Evolutionary conservation across 92 coral and sea anemone genomes (phyloP).

Genomic region (Siderastrea radians): DNA sequence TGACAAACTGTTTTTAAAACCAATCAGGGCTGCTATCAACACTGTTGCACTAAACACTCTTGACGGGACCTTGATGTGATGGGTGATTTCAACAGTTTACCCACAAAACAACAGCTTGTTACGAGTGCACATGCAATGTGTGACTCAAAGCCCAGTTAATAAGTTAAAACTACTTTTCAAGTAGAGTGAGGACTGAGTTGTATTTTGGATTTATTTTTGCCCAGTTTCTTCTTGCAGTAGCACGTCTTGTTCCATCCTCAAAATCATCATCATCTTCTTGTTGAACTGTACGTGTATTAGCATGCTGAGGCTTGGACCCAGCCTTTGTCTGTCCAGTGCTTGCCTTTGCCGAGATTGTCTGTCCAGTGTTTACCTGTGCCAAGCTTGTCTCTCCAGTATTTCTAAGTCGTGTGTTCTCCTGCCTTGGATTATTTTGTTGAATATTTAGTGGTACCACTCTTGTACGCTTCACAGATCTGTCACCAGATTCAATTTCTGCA

Average conservation of each 20-base stretch:
- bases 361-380: background rate
- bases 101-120: too few species aligned
- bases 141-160: background rate
- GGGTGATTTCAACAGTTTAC: background rate
- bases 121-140: background rate
- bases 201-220: constrained; percentile 49
- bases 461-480: constrained; percentile 71
- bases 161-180: constrained; percentile 21
- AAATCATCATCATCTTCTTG: constrained; percentile 24
- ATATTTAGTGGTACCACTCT: constrained; percentile 72
- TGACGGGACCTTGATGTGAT: too few species aligned
- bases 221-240: constrained; percentile 51
- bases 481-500: constrained; percentile 70
- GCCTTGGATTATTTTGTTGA: constrained; percentile 8
- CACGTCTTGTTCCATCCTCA: constrained; percentile 20
- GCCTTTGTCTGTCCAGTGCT: background rate
- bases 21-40: too few species aligned
- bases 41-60: too few species aligned
- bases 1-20: background rate
- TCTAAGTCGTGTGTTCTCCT: background rate
- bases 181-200: constrained; percentile 40
- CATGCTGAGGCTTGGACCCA: background rate
- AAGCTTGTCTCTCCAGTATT: background rate
- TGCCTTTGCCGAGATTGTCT: background rate
- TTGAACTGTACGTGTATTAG: background rate